Conservation (phyloP, 1,140 invertebrate species). For the Acromyrmex heyeri region DNA sequence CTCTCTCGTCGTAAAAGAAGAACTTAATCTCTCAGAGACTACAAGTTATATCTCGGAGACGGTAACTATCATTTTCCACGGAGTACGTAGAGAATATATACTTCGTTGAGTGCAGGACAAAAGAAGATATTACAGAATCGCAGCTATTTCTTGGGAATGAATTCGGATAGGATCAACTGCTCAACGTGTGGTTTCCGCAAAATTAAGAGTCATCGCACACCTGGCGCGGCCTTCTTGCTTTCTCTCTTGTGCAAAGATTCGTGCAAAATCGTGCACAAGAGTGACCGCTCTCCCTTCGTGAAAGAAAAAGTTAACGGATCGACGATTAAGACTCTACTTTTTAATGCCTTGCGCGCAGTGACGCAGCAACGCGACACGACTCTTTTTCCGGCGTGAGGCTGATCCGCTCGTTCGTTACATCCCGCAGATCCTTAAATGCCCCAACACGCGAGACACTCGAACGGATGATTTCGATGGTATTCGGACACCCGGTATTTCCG, state of each 20-base stretch:
- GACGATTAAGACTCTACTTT: neutral
- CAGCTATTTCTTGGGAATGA: neutral
- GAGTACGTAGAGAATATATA: neutral
- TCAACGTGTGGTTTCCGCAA: neutral
- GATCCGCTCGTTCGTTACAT: slow-evolving; percentile 19
- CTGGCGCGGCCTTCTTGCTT: slow-evolving; percentile 6
- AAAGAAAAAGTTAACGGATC: slow-evolving; percentile 3
- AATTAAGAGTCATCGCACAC: slow-evolving; percentile 32
- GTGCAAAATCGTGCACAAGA: neutral
- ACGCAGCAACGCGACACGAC: neutral
- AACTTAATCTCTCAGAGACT: slow-evolving; percentile 48
- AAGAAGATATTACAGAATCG: neutral
- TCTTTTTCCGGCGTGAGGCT: slow-evolving; percentile 4
- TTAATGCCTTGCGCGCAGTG: neutral
- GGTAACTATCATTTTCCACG: slow-evolving; percentile 39
- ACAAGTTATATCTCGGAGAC: slow-evolving; percentile 11
- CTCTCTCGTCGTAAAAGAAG: slow-evolving; percentile 21
- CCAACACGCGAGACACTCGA: neutral
- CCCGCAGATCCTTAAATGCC: slow-evolving; percentile 17
- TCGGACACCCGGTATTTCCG: slow-evolving; percentile 83
- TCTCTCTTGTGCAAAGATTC: slow-evolving; percentile 1
- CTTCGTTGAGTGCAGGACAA: neutral
- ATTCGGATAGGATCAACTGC: neutral
- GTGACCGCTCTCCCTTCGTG: neutral
- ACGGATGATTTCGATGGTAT: slow-evolving; percentile 41